phyloP scores from a whole-genome alignment of 2,888 invertebrate species.

The Steinernema hermaphroditum region DNA sequence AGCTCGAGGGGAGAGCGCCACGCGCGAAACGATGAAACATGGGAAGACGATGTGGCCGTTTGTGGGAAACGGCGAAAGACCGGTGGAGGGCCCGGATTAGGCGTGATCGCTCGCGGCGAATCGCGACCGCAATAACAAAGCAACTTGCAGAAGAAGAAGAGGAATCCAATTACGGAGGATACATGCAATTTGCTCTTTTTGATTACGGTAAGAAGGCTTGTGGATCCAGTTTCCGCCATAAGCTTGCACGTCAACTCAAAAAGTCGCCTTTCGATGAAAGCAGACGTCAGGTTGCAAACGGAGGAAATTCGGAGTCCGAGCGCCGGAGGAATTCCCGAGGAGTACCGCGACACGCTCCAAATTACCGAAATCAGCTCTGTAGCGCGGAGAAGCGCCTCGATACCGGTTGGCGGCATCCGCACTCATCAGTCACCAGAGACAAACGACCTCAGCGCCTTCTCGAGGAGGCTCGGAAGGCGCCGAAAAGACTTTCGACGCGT shows the following conservation, averaged over 20 bases:
- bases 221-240: neutral
- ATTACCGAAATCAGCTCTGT: neutral
- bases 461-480: too few relatives aligned
- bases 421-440: conserved; percentile 25
- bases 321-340: conserved; percentile 4
- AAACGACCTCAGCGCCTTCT: conserved; percentile 3
- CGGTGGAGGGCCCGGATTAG: neutral
- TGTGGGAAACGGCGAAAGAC: conserved; percentile 21
- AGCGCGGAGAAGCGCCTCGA: neutral
- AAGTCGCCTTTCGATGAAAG: conserved; percentile 16
- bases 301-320: too few relatives aligned
- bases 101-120: neutral
- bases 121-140: conserved; percentile 2
- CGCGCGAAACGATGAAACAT: neutral
- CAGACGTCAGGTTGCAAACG: too few relatives aligned
- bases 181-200: too few relatives aligned
- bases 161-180: too few relatives aligned
- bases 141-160: neutral
- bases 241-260: conserved; percentile 9
- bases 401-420: conserved; percentile 22
- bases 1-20: conserved; percentile 2
- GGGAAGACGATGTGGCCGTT: neutral
- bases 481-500: neutral
- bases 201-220: too few relatives aligned
- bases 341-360: neutral